Evolutionary conservation across 1,140 invertebrate species (phyloP).

Genomic region (Hyles euphorbiae): DNA sequence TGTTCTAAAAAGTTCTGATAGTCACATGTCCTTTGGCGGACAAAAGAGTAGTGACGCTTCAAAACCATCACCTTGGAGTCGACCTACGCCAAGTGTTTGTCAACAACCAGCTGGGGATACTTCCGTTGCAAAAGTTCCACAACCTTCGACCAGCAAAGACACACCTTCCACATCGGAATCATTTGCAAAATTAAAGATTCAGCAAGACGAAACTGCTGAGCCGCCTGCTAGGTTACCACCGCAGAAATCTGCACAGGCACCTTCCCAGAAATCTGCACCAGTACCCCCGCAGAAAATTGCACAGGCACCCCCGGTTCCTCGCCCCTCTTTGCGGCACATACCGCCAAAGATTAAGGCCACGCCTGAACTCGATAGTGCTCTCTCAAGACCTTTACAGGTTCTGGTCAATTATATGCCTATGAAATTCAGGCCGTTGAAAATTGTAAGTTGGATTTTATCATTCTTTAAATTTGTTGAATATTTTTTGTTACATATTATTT

Average conservation of each 20-base stretch:
- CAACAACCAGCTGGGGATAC: too few species aligned
- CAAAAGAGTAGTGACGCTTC: too few species aligned
- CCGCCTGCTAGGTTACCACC: background rate
- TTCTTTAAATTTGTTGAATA: background rate
- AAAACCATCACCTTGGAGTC: too few species aligned
- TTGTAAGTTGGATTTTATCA: conserved; percentile 45
- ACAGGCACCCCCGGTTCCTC: conserved; percentile 10
- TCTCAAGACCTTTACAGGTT: conserved; percentile 22
- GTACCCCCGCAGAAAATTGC: conserved; percentile 10
- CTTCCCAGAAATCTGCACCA: background rate
- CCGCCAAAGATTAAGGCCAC: conserved; percentile 30
- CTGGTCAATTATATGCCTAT: conserved; percentile 56
- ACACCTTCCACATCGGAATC: background rate
- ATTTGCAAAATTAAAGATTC: background rate
- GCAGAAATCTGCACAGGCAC: background rate
- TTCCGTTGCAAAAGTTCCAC: background rate
- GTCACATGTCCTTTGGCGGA: too few species aligned
- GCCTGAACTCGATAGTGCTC: conserved; percentile 20
- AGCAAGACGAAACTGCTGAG: background rate
- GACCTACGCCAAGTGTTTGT: too few species aligned
- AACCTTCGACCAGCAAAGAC: background rate
- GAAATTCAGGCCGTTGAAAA: conserved; percentile 43
- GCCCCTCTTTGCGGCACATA: conserved; percentile 17
- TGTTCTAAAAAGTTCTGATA: too few species aligned
- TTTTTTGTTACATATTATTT: conserved; percentile 13